Evolutionary conservation across 2,113 vertebrate genomes (phyloP).

Genomic region (Myxocyprinus asiaticus): DNA sequence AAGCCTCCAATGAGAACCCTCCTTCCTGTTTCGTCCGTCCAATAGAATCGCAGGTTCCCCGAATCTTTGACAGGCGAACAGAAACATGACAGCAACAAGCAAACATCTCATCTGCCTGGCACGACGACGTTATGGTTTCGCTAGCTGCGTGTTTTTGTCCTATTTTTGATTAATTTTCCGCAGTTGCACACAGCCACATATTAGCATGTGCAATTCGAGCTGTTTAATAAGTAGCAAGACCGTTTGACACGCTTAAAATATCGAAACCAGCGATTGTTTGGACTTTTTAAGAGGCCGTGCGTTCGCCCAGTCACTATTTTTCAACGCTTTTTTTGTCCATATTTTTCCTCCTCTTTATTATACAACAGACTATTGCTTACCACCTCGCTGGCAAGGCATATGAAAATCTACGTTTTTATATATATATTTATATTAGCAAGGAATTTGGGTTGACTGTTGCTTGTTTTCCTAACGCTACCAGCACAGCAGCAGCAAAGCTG

Average conservation of each 20-base stretch:
- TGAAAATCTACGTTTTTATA: neutral
- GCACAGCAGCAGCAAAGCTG: constrained; percentile 22
- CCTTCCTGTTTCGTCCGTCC: neutral
- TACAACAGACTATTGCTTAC: neutral
- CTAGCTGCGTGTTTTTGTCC: constrained; percentile 30
- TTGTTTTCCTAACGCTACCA: constrained; percentile 20
- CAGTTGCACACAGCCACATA: neutral
- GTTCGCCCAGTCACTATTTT: neutral
- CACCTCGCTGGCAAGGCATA: neutral
- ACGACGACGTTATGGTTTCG: constrained; percentile 39
- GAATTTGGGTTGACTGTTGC: neutral
- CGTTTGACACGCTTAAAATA: constrained; percentile 2
- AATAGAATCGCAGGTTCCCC: neutral
- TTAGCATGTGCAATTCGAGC: neutral
- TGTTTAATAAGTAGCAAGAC: constrained; percentile 5
- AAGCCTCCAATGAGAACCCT: neutral
- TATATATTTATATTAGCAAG: neutral
- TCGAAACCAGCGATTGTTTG: constrained; percentile 24
- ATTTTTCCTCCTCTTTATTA: neutral
- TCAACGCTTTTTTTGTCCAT: neutral
- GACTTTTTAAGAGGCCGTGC: neutral
- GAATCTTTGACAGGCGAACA: neutral
- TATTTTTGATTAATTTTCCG: constrained; percentile 31
- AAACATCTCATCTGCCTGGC: constrained; percentile 38
- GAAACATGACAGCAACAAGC: constrained; percentile 52